Base-by-base conservation (phyloP, 2,797 vertebrate species). In the Lemur catta region DNA sequence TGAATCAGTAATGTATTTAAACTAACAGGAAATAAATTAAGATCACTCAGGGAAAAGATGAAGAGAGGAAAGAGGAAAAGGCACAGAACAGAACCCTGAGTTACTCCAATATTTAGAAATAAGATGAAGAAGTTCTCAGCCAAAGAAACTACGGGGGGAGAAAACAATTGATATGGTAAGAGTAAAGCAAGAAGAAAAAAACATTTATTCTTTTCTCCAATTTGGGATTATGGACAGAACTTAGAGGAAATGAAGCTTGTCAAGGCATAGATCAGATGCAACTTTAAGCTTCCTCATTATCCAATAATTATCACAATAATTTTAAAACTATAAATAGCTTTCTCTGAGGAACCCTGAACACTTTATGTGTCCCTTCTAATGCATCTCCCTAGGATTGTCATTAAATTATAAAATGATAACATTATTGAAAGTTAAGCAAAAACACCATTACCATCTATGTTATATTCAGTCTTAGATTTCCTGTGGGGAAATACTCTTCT, bases 351-450 rank as follows among this genome's bases (percentile, higher is more conserved):
- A 85, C 55, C 14, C 43, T 94, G 74, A 97, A 65, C 61, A 59
- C 12, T 86, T 91, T 74, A 57, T 92, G 10, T 86, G 65, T 55
- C 79, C 48, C 50, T 81, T 93, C 76, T 95, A 95, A 88, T 90
- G 28, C 85, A 67, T 71, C 84, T 95, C 80, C 33, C 50, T 95
- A 86, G 74, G 48, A 93, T 35, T 92, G 35, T 57, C 94, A 96
- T 92, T 93, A 97, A 97, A 82, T 97, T 91, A 92, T 72, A 92
- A 97, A 96, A 90, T 79, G 89, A 86, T 61, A 93, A 59, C 28
- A 48, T 95, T 84, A 93, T 63, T 95, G 80, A 96, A 97, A 97
- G 81, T 94, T 93, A 97, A 93, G 92, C 95, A 78, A 93, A 94
- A 96, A 80, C 13, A 81, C 35, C 82, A 95, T 95, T 93, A 74